These are phyloP conservation scores for Latrodectus geometricus DNA, from an alignment of 1,140 invertebrate species.

Conservation along the genomic window DNA sequence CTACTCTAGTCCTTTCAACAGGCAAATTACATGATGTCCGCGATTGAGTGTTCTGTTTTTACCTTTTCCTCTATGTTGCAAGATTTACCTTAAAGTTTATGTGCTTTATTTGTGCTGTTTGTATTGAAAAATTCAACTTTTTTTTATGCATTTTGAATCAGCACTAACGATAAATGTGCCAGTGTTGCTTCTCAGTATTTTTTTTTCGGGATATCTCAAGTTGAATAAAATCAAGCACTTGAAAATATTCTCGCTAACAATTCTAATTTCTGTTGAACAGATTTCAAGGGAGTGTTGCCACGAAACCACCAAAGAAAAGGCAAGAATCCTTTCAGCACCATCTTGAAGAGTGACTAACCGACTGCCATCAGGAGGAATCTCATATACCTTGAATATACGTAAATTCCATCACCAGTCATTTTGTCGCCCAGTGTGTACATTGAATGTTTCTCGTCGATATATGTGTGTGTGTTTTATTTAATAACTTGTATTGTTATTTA, in stretches of 20 bases:
- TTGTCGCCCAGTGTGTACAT: not conserved
- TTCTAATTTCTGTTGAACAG: not conserved
- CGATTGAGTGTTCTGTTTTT: too few relatives aligned
- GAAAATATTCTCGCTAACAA: not conserved
- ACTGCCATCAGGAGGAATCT: not conserved
- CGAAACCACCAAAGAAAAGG: slow-evolving; percentile 25
- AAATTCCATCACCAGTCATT: not conserved
- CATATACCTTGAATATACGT: slow-evolving; percentile 4
- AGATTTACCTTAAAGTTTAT: too few relatives aligned
- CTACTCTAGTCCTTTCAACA: too few relatives aligned
- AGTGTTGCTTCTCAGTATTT: too few relatives aligned
- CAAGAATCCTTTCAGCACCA: slow-evolving; percentile 56
- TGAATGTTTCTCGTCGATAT: not conserved
- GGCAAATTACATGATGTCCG: too few relatives aligned
- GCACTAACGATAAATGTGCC: too few relatives aligned
- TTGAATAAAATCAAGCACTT: too few relatives aligned
- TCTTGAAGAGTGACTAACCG: slow-evolving; percentile 36
- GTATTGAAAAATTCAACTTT: too few relatives aligned
- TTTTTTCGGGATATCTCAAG: too few relatives aligned
- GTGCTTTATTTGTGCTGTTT: too few relatives aligned
- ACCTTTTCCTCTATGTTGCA: too few relatives aligned
- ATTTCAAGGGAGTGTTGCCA: slow-evolving; percentile 26
- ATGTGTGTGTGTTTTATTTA: not conserved
- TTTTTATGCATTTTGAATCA: too few relatives aligned
- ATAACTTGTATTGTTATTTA: slow-evolving; percentile 1